Evolutionary conservation across 2,113 vertebrate species (phyloP).

Genomic region (Cochlearius cochlearius): DNA sequence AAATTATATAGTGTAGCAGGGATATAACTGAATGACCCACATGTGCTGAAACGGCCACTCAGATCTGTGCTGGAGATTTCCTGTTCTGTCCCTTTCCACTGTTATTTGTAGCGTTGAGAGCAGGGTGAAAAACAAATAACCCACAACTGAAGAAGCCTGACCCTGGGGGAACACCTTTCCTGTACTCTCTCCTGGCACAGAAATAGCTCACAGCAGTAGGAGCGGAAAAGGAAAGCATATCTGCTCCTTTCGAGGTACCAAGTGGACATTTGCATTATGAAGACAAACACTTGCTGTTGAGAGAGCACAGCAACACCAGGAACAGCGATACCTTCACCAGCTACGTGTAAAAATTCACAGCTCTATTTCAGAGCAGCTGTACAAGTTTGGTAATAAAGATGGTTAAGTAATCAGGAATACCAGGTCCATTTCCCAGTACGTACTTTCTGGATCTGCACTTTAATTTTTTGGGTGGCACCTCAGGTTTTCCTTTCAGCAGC

Average conservation of each 20-base stretch:
- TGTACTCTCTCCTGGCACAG: background rate
- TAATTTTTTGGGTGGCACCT: background rate
- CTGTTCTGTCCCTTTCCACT: background rate
- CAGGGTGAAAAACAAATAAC: background rate
- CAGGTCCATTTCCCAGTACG: rapidly evolving
- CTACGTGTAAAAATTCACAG: background rate
- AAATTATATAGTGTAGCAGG: background rate
- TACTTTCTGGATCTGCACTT: background rate
- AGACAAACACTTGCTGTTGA: background rate
- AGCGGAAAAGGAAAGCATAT: background rate
- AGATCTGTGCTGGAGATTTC: background rate
- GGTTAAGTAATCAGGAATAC: background rate
- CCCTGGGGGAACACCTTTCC: background rate
- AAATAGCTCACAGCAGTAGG: background rate
- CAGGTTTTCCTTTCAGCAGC: background rate
- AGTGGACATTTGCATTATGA: background rate
- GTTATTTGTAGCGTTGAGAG: background rate
- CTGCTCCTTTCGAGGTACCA: background rate
- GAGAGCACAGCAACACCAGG: background rate
- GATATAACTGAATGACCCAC: background rate
- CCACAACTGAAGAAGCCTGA: background rate
- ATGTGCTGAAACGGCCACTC: background rate
- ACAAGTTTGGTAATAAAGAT: background rate
- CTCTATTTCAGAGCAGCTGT: background rate
- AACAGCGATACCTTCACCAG: background rate